Percentiles rank a stretch among this genome's conserved stretches.
Conservation (phyloP, 2,797 vertebrate species). For the Euphonia xanthogaster region DNA sequence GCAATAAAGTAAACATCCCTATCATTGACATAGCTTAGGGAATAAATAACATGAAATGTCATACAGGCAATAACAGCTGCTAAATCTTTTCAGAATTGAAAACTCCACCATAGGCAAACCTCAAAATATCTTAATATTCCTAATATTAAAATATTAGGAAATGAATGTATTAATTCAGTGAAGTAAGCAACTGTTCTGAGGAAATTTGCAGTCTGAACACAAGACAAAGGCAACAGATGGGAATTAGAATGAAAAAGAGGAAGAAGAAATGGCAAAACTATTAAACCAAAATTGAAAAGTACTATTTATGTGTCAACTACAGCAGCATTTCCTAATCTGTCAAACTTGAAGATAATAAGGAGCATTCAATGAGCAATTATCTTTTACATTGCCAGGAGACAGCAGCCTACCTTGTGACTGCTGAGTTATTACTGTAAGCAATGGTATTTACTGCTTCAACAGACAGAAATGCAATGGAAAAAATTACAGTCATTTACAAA, state of each 20-base stretch:
- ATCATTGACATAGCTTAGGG: not conserved
- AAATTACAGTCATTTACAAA: not conserved
- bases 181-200: not conserved
- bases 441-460: not conserved
- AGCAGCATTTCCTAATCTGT: not conserved
- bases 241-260: not conserved
- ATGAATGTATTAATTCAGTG: not conserved
- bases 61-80: not conserved
- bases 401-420: conserved; percentile 13
- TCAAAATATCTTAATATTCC: not conserved
- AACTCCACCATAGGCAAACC: not conserved
- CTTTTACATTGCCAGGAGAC: not conserved
- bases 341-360: not conserved
- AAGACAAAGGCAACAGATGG: not conserved
- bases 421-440: not conserved
- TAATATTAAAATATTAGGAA: not conserved
- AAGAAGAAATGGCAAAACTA: not conserved
- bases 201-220: not conserved
- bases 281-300: conserved; percentile 29
- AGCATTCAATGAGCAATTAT: not conserved
- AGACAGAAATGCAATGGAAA: not conserved
- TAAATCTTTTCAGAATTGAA: not conserved
- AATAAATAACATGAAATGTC: not conserved
- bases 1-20: not conserved
- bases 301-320: not conserved